phyloP scores from a whole-genome alignment of 2,797 vertebrate species.

The Siniperca undulata region DNA sequence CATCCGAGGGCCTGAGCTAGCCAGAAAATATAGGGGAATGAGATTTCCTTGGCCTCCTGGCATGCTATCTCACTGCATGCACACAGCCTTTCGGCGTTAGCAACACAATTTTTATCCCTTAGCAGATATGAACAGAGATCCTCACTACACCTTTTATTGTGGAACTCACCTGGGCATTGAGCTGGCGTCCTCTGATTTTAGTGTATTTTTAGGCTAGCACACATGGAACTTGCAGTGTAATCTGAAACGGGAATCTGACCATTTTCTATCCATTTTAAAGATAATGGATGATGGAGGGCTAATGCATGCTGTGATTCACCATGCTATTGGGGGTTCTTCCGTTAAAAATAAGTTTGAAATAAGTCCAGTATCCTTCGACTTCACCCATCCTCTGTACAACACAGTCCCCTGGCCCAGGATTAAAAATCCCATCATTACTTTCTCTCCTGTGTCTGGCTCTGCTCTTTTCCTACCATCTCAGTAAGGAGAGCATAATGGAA shows the following conservation, averaged over 20 bases:
- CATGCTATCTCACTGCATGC: constrained; percentile 57
- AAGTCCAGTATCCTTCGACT: constrained; percentile 39
- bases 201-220: constrained; percentile 27
- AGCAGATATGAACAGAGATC: constrained; percentile 62
- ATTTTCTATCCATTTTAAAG: constrained; percentile 45
- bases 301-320: constrained; percentile 23
- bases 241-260: constrained; percentile 43
- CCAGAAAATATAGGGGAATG: constrained; percentile 67
- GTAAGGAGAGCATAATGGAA: constrained; percentile 51
- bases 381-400: constrained; percentile 16
- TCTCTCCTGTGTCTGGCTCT: constrained; percentile 26
- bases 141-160: constrained; percentile 38
- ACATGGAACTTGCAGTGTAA: constrained; percentile 16
- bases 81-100: constrained; percentile 56
- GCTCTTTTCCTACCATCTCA: constrained; percentile 37
- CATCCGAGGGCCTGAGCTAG: constrained; percentile 63
- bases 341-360: constrained; percentile 54
- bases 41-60: constrained; percentile 73
- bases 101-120: constrained; percentile 63
- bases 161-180: constrained; percentile 42
- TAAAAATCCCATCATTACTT: constrained; percentile 54
- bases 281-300: constrained; percentile 41
- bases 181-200: constrained; percentile 31
- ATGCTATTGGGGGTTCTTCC: constrained; percentile 4
- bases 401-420: constrained; percentile 17